Conservation (phyloP, 2,888 invertebrate genomes). For the Epinotia brunnichana region DNA sequence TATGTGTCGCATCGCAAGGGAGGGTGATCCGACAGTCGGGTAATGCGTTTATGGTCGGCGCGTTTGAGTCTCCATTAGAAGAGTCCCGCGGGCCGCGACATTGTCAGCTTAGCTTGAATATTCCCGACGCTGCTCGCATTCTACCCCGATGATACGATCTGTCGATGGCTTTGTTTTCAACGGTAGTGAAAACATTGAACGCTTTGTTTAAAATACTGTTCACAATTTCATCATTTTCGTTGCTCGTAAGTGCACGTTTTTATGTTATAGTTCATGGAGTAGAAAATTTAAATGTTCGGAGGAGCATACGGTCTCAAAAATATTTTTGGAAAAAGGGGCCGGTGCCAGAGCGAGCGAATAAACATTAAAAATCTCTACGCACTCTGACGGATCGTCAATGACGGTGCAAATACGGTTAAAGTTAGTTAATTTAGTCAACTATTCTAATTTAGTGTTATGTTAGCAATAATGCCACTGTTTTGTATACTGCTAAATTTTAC, state of each 20-base stretch:
- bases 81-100: constrained; percentile 52
- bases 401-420: too few relatives aligned
- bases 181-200: too few relatives aligned
- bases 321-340: too few relatives aligned
- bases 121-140: constrained; percentile 37
- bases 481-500: constrained; percentile 2
- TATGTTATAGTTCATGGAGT: too few relatives aligned
- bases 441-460: too few relatives aligned
- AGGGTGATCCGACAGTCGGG: constrained; percentile 66
- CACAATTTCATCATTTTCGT: not conserved
- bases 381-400: too few relatives aligned
- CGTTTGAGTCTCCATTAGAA: constrained; percentile 70
- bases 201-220: not conserved
- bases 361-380: too few relatives aligned
- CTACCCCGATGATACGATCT: constrained; percentile 38
- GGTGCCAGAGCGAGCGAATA: too few relatives aligned
- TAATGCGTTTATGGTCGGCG: constrained; percentile 74
- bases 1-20: constrained; percentile 58
- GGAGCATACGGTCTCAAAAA: too few relatives aligned
- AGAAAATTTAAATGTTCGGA: too few relatives aligned
- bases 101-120: constrained; percentile 60
- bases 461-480: not conserved
- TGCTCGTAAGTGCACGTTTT: not conserved
- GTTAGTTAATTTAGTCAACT: not conserved
- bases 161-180: constrained; percentile 15